A percentile compares a stretch with the other conserved stretches of the same genome.
Evolutionary conservation across 35 echinoderm and acorn worm species (phyloP).

Genomic region (Lytechinus variegatus): DNA sequence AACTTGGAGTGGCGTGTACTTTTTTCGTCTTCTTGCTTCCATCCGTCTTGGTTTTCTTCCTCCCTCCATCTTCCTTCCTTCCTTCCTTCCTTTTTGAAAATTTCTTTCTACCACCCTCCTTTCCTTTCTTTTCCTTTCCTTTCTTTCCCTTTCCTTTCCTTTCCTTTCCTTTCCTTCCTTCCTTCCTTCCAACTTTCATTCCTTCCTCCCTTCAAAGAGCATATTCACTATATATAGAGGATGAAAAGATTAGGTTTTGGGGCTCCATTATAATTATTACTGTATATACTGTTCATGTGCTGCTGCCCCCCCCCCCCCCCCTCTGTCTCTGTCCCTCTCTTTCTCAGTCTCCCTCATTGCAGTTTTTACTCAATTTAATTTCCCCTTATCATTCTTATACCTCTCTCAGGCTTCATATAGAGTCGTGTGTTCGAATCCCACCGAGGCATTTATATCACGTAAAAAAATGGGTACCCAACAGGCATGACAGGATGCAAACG

Average conservation of each 20-base stretch:
- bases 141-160: neutral
- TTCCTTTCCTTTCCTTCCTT: neutral
- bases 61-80: neutral
- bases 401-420: no score
- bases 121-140: neutral
- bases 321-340: no score
- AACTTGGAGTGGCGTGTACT: neutral
- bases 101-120: neutral
- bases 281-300: neutral
- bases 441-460: neutral
- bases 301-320: no score
- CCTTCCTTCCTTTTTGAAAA: neutral
- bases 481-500: no score
- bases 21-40: neutral
- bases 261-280: neutral
- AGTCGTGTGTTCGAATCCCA: neutral
- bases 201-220: no score
- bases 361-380: neutral
- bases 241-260: neutral
- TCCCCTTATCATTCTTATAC: no score
- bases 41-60: no score
- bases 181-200: no score
- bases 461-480: neutral
- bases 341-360: no score
- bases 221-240: neutral